phyloP scores from a whole-genome alignment of 2,888 invertebrate genomes.

The Nomada lathburiana region DNA sequence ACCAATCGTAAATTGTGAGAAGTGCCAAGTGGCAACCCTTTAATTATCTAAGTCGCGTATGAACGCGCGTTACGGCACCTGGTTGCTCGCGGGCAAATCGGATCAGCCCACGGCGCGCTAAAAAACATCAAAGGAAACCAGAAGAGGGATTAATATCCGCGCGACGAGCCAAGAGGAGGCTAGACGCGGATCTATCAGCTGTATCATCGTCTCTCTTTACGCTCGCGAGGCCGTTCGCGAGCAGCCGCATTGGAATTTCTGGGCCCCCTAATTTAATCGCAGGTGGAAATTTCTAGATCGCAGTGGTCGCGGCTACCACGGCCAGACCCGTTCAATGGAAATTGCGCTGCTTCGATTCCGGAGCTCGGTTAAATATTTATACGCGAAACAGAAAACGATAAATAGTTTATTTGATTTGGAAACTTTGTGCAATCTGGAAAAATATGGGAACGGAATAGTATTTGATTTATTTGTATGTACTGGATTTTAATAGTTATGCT shows the following conservation, averaged over 20 bases:
- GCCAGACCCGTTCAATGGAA: slow-evolving; percentile 15
- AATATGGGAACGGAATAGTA: no score
- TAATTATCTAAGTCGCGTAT: slow-evolving; percentile 13
- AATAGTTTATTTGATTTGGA: no score
- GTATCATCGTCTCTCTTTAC: slow-evolving; percentile 16
- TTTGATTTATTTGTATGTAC: no score
- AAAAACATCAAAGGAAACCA: slow-evolving; percentile 33
- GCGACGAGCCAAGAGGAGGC: neutral
- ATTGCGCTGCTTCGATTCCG: neutral
- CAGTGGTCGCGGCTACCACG: neutral
- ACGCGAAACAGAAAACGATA: no score
- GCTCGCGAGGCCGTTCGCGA: slow-evolving; percentile 18
- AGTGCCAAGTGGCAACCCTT: slow-evolving; percentile 5
- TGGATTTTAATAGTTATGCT: no score
- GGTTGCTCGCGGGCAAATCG: slow-evolving; percentile 3
- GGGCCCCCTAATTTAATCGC: slow-evolving; percentile 55
- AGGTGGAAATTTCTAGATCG: slow-evolving; percentile 25
- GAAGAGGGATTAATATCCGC: slow-evolving; percentile 24
- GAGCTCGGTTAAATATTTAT: no score
- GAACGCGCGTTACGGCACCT: neutral
- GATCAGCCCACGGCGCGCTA: slow-evolving; percentile 9
- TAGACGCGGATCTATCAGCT: neutral
- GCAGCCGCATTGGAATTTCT: slow-evolving; percentile 45
- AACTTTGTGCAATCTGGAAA: no score
- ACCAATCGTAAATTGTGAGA: neutral